Percentiles rank a stretch among this genome's conserved stretches.
phyloP scores from a whole-genome alignment of 2,888 invertebrate species.

The Cheilosia pagana region DNA sequence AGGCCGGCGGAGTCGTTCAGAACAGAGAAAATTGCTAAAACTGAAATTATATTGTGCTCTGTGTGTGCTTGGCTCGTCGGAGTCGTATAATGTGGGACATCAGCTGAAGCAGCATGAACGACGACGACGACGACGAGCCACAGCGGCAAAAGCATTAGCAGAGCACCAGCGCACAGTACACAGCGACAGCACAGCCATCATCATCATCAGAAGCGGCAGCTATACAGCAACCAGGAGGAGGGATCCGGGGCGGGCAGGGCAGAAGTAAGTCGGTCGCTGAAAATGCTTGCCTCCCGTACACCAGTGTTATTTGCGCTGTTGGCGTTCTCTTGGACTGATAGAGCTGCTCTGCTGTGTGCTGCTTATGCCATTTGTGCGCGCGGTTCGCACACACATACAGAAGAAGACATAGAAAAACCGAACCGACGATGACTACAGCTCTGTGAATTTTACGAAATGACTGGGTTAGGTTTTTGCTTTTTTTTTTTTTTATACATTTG shows the following conservation, averaged over 20 bases:
- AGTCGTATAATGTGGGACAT: constrained; percentile 67
- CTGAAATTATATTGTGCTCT: constrained; percentile 70
- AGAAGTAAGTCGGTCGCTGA: constrained; percentile 79
- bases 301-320: constrained; percentile 79
- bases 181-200: constrained; percentile 19
- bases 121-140: constrained; percentile 34
- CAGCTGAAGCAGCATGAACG: constrained; percentile 70
- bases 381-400: constrained; percentile 22
- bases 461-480: constrained; percentile 65
- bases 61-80: constrained; percentile 28
- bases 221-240: constrained; percentile 13
- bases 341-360: constrained; percentile 65
- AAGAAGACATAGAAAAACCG: constrained; percentile 66
- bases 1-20: constrained; percentile 62
- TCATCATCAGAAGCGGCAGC: constrained; percentile 16
- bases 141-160: constrained; percentile 40
- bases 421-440: constrained; percentile 69
- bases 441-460: constrained; percentile 67
- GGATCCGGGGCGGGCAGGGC: constrained; percentile 37
- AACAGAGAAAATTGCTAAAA: constrained; percentile 74
- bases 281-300: constrained; percentile 81
- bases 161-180: constrained; percentile 18
- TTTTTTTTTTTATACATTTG: constrained; percentile 10
- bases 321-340: constrained; percentile 79
- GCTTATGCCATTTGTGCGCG: constrained; percentile 53